Conservation (phyloP, 2,888 invertebrate species). For the Phengaris arion region DNA sequence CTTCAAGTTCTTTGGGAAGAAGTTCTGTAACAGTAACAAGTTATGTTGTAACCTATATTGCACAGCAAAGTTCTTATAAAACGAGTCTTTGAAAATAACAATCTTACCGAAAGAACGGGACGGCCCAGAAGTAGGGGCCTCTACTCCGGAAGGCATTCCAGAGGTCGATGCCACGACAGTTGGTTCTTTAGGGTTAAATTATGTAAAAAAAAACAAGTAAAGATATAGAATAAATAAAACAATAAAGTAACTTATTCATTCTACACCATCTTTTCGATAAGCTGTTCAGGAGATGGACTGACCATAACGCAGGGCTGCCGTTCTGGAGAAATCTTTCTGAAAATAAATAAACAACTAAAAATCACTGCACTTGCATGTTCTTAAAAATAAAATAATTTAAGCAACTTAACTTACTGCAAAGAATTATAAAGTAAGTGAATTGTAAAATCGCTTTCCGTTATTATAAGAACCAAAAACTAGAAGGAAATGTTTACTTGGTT, state of each 20-base stretch:
- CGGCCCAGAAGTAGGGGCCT: background rate
- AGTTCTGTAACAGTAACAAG: background rate
- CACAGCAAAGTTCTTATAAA: background rate
- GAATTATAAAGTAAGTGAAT: background rate
- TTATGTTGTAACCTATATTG: background rate
- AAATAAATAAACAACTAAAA: background rate
- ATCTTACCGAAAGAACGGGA: background rate
- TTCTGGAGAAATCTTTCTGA: background rate
- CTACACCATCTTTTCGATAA: background rate
- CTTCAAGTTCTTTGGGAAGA: background rate
- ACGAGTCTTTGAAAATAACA: background rate
- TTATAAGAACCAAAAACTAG: background rate
- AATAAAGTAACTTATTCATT: background rate
- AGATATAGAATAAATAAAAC: conserved; percentile 2
- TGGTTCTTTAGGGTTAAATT: conserved; percentile 1
- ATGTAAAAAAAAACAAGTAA: conserved; percentile 2
- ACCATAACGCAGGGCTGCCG: background rate
- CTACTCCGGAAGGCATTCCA: background rate
- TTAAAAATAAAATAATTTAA: background rate
- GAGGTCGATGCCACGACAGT: conserved; percentile 4
- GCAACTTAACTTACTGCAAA: background rate
- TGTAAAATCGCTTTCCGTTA: background rate
- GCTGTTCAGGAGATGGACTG: background rate
- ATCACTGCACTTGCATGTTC: background rate
- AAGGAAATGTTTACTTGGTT: background rate